Percentiles rank a stretch among this genome's conserved stretches.
Evolutionary conservation across 1,140 invertebrate genomes (phyloP).

Genomic region (Centruroides sculpturatus): DNA sequence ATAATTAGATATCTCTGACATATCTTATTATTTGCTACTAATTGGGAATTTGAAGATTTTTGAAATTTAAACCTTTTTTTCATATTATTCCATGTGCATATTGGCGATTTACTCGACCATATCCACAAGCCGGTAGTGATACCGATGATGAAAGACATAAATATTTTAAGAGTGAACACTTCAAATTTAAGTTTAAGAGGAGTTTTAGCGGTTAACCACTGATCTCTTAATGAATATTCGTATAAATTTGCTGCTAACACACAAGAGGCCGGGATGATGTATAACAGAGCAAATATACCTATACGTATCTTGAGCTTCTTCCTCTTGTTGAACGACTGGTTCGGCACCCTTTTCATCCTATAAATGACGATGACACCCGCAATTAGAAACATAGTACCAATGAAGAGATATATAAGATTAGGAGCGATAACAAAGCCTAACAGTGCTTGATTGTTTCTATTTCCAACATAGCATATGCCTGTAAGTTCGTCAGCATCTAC

Average conservation of each 20-base stretch:
- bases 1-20: too few relatives aligned
- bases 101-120: slow-evolving; percentile 37
- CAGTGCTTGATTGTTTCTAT: slow-evolving; percentile 56
- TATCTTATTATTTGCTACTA: too few relatives aligned
- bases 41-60: too few relatives aligned
- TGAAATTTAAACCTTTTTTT: too few relatives aligned
- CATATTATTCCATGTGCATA: slow-evolving; percentile 28
- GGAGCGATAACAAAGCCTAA: slow-evolving; percentile 71
- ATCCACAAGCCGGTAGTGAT: slow-evolving; percentile 42
- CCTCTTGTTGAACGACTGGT: background rate
- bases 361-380: slow-evolving; percentile 25
- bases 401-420: slow-evolving; percentile 41
- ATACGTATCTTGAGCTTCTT: slow-evolving; percentile 37
- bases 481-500: slow-evolving; percentile 53
- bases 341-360: slow-evolving; percentile 4
- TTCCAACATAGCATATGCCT: slow-evolving; percentile 49
- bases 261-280: slow-evolving; percentile 36
- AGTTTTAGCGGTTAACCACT: slow-evolving; percentile 32
- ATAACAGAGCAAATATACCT: slow-evolving; percentile 39
- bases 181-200: slow-evolving; percentile 33
- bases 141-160: slow-evolving; percentile 41
- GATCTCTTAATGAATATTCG: slow-evolving; percentile 43
- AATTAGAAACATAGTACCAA: slow-evolving; percentile 27
- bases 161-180: slow-evolving; percentile 43
- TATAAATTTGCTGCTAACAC: slow-evolving; percentile 43